Evolutionary conservation across 23 tunicate species (phyloP).

Genomic region (Ciona savignyi): DNA sequence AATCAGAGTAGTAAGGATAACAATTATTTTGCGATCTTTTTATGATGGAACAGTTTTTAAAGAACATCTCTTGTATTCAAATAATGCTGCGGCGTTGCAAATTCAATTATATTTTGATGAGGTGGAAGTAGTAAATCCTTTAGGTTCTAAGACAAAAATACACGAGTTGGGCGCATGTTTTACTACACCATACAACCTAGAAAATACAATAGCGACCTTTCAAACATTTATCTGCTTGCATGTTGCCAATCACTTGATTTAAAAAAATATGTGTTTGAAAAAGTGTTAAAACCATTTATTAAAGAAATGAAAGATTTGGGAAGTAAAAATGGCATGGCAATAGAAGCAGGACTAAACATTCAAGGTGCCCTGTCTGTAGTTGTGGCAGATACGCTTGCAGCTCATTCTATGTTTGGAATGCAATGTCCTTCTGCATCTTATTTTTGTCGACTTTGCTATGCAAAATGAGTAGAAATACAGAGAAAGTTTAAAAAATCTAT

Average conservation of each 20-base stretch:
- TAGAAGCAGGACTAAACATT: slow-evolving; percentile 5
- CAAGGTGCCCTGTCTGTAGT: background rate
- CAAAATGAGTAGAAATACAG: background rate
- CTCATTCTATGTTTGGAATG: slow-evolving; percentile 12
- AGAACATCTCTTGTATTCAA: slow-evolving; percentile 1
- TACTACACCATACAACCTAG: slow-evolving; percentile 13
- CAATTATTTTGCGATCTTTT: too few species aligned
- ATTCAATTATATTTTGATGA: slow-evolving; percentile 11
- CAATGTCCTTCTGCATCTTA: slow-evolving; percentile 7
- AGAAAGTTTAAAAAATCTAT: background rate
- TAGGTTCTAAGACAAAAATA: too few species aligned
- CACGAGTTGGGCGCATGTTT: too few species aligned
- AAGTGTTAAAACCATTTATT: slow-evolving; percentile 3
- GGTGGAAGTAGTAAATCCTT: too few species aligned
- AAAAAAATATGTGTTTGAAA: slow-evolving; percentile 7
- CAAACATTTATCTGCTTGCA: slow-evolving; percentile 1
- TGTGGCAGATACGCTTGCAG: slow-evolving; percentile 13
- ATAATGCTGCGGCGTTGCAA: slow-evolving; percentile 4
- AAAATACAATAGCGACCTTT: background rate
- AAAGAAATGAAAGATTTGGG: slow-evolving; percentile 4
- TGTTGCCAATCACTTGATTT: slow-evolving; percentile 6
- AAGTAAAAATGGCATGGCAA: background rate
- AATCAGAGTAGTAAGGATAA: too few species aligned
- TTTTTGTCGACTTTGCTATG: slow-evolving; percentile 17
- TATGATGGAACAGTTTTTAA: background rate